Conservation (phyloP, 2,797 vertebrate genomes). For the Crocidura indochinensis region DNA sequence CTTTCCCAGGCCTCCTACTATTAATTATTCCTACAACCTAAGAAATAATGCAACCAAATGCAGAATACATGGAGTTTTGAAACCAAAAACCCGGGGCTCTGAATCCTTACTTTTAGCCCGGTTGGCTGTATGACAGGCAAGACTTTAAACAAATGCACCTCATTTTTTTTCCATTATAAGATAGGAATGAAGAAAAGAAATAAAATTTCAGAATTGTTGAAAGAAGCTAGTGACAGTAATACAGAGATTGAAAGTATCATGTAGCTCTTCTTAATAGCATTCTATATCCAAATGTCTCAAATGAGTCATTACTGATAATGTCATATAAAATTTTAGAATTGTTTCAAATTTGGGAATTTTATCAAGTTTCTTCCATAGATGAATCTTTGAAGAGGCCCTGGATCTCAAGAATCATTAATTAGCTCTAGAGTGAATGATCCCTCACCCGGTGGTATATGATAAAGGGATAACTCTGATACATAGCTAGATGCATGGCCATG, state of each 20-base stretch:
- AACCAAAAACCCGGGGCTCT: neutral
- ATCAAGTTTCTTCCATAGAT: conserved; percentile 54
- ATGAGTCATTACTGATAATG: conserved; percentile 32
- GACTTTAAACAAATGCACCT: neutral
- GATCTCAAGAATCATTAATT: conserved; percentile 43
- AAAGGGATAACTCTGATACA: neutral
- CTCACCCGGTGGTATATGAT: neutral
- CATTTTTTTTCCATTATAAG: conserved; percentile 37
- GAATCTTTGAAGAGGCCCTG: conserved; percentile 42
- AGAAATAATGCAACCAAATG: neutral
- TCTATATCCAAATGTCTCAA: conserved; percentile 35
- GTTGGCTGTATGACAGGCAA: neutral
- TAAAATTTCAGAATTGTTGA: conserved; percentile 7
- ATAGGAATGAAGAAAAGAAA: conserved; percentile 26
- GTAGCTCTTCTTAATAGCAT: conserved; percentile 53
- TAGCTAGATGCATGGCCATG: neutral
- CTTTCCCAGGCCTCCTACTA: neutral
- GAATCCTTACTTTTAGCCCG: conserved; percentile 1
- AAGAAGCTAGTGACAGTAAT: conserved; percentile 28
- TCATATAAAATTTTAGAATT: conserved; percentile 62
- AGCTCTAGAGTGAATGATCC: neutral
- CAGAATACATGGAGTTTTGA: neutral
- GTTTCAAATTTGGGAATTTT: conserved; percentile 60
- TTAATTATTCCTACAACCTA: neutral
- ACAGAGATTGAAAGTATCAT: conserved; percentile 19